Evolutionary conservation across 2,113 vertebrate species (phyloP), one percentile per base, ranked within the genome.

Genomic region (Nesogale talazaci): DNA sequence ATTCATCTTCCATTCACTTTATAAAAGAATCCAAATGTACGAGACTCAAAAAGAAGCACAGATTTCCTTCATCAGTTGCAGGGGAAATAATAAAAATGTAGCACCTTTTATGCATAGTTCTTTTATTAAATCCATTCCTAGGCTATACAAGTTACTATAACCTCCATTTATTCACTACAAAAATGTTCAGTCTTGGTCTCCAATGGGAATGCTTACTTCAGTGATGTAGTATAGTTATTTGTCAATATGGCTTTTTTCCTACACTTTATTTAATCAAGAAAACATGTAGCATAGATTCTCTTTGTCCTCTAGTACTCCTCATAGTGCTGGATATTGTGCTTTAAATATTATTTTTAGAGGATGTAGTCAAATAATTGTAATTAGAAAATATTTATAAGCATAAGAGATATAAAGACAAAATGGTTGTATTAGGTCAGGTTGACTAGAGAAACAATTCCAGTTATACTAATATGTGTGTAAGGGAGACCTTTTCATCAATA

Each of bases 1-100:
- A 74, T 57, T 80, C 36, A 84, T 91, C 34, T 83, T 90, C 38
- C 56, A 56, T 77, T 67, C 77, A 83, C 17, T 67, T 80, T 83
- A 38, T 31, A 11, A 86, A 74, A 86, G 61, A 87, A 86, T 34
- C 63, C 27, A 89, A 75, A 81, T 42, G 52, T 2, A 70, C 79
- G 91, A 25, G 56, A 85, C 63, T 22, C 31, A 72, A 72, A 94
- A 59, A 46, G n/a, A 86, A 78, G 59, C 69, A 79, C 63, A 36
- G 79, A 78, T 74, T 78, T 22, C 17, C 86, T 84, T 27, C 52
- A 59, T 63, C 29, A 85, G 59, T 10, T 81, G 25, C n/a, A 85
- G 75, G 25, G 42, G 7, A 67, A 89, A 14, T 77, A n/a, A 78
- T 87, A 78, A 90, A 92, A 25, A 83, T 56, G 65, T 46, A 40